phyloP scores from a whole-genome alignment of 2,888 invertebrate species.

The Limnephilus marmoratus region DNA sequence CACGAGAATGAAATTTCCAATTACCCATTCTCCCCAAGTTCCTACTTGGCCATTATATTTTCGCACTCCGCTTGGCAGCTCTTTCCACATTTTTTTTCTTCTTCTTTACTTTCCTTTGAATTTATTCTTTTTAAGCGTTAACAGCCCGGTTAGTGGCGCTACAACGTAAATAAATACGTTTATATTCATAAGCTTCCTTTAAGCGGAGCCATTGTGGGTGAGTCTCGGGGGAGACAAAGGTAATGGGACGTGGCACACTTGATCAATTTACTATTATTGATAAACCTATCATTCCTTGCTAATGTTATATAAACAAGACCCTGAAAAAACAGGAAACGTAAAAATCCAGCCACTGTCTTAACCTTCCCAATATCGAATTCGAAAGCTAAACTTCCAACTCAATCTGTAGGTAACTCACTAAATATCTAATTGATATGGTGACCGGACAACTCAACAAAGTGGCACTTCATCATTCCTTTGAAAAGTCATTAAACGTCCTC shows the following conservation, averaged over 20 bases:
- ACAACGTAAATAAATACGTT: slow-evolving; percentile 64
- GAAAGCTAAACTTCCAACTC: too few species aligned
- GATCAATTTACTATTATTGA: not conserved
- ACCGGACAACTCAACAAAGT: too few species aligned
- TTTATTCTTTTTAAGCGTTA: slow-evolving; percentile 59
- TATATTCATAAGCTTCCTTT: slow-evolving; percentile 57
- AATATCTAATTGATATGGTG: too few species aligned
- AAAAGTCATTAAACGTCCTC: too few species aligned
- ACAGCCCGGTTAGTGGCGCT: slow-evolving; percentile 57
- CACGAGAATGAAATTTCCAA: slow-evolving; percentile 65
- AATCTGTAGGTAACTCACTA: too few species aligned
- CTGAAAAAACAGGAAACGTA: not conserved
- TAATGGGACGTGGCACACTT: not conserved
- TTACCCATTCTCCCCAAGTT: slow-evolving; percentile 62
- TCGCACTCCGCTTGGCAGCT: slow-evolving; percentile 62
- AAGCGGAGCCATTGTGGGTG: slow-evolving; percentile 49
- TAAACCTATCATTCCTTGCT: not conserved
- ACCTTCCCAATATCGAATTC: not conserved
- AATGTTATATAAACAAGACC: not conserved
- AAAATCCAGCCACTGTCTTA: not conserved
- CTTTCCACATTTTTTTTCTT: slow-evolving; percentile 56
- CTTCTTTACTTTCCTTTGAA: slow-evolving; percentile 58
- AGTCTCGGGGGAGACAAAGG: not conserved
- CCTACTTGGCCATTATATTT: slow-evolving; percentile 66
- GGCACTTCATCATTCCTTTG: too few species aligned